Evolutionary conservation across 1,140 invertebrate genomes (phyloP).

Genomic region (Macrobrachium rosenbergii): DNA sequence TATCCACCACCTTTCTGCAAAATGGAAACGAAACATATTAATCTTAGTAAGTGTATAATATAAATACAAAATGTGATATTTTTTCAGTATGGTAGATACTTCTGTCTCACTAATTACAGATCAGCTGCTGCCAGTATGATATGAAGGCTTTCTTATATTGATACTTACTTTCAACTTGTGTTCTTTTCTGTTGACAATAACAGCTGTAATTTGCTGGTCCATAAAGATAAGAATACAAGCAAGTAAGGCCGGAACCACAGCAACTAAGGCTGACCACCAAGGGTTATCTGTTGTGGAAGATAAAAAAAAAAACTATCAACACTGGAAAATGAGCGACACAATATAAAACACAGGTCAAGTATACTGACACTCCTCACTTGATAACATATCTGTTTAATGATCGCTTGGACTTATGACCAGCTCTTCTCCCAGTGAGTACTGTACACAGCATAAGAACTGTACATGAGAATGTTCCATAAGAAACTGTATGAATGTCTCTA

Average conservation of each 20-base stretch:
- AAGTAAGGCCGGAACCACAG: constrained; percentile 89
- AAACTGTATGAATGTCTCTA: too few relatives aligned
- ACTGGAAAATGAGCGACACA: too few relatives aligned
- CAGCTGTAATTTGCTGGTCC: constrained; percentile 99
- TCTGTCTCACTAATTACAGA: neutral
- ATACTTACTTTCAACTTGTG: constrained; percentile 89
- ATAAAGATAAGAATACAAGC: constrained; percentile 99
- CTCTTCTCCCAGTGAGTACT: too few relatives aligned
- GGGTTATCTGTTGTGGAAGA: constrained; percentile 77
- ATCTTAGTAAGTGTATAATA: neutral
- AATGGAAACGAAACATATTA: neutral
- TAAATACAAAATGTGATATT: neutral
- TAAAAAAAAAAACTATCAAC: neutral
- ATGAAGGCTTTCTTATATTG: neutral
- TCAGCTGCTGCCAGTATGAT: neutral
- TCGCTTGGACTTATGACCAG: too few relatives aligned
- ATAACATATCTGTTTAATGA: too few relatives aligned
- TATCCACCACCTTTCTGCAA: constrained; percentile 95
- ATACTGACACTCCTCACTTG: too few relatives aligned
- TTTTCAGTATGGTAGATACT: neutral
- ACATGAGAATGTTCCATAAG: too few relatives aligned
- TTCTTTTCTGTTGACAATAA: constrained; percentile 98
- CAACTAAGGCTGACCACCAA: constrained; percentile 85
- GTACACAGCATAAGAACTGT: too few relatives aligned
- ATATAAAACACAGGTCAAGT: too few relatives aligned